Evolutionary conservation across 2,888 invertebrate genomes (phyloP), one percentile per base, ranked within the genome.

Genomic region (Athripsodes cinereus): DNA sequence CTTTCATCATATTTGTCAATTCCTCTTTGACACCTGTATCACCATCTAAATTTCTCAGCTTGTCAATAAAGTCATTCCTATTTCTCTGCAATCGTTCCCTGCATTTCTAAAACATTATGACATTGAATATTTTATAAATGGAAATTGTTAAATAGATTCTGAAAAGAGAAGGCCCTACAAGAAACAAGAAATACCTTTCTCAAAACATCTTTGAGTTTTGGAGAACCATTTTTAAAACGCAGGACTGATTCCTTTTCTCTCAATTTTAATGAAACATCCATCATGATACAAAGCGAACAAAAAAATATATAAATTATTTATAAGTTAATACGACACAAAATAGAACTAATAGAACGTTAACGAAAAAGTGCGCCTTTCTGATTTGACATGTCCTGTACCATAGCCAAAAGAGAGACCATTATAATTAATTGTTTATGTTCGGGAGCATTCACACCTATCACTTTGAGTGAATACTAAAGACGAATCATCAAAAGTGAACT

Each of bases 141-240:
- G 3, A 26, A 26, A 10, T 26, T 26, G 26, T n/a, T n/a, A n/a
- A n/a, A 21, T 13, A 2, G 21, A 19, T 20, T 49, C 49, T 10
- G 21, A 20, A 18, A 18, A 8, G 20, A 2, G 5, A 20, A 19
- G 11, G n/a, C n/a, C 2, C 64, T 66, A n/a, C n/a, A n/a, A n/a
- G n/a, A n/a, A 26, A 10, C 26, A 26, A 26, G 10, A 26, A 2
- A n/a, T 69, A 73, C 75, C 71, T 74, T 68, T 67, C 75, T 66
- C 10, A 74, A 62, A 34, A 71, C 65, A 59, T 74, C 71, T 57
- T 70, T 70, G 26, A 74, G 65, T 61, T 71, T 71, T 1, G 73
- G 72, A 2, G 73, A 72, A 10, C 71, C 71, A 40, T 70, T 65
- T 64, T 66, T 70, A 1, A 70, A 64, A 64, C 67, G 70, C 10